Base-by-base conservation (phyloP, 2,888 invertebrate species). In the Eilema griseolum region DNA sequence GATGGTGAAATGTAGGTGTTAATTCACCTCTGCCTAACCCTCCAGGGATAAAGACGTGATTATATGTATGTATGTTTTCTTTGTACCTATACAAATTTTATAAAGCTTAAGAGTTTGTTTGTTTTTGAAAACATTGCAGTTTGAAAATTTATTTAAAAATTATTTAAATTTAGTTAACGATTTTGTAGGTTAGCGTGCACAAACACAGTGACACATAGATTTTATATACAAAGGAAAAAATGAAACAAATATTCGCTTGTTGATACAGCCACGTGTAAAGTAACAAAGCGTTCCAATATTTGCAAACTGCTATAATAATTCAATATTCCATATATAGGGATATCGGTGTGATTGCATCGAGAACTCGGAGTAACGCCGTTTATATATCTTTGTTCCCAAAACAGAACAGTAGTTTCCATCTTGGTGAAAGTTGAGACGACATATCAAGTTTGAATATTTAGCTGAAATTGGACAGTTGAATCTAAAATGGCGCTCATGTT, bases 381-480 rank as follows among this genome's bases (percentile, higher is more conserved):
- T 70, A 65, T 71, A 61, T 71, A 71, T 65, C 74, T 75, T 76
- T 79, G 79, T 83, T 79, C 66, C 37, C 67, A 71, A 78, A 78
- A 78, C 74, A 75, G 79, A 75, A 79, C 66, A 63, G 70, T 76
- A 77, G 76, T 78, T 79, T 76, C 76, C 77, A 79, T 83, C 84
- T 85, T 79, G 63, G 69, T 79, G 75, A 80, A 81, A 84, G 82
- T 85, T 85, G 81, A 78, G 73, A 81, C 78, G 82, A 83, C 85
- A 82, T 79, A 83, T 87, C 79, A 78, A 85, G 84, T 85, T 85
- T 77, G 81, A 84, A 81, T 83, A 87, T 85, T 83, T 83, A 78
- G 60, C 74, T 86, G 74, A 79, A 84, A 84, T 85, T 82, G 83
- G 76, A 83, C 82, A 80, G 69, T 68, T 77, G 78, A 75, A 78